Base-by-base conservation (phyloP, 2,113 vertebrate species). In the Ochotona curzoniae region DNA sequence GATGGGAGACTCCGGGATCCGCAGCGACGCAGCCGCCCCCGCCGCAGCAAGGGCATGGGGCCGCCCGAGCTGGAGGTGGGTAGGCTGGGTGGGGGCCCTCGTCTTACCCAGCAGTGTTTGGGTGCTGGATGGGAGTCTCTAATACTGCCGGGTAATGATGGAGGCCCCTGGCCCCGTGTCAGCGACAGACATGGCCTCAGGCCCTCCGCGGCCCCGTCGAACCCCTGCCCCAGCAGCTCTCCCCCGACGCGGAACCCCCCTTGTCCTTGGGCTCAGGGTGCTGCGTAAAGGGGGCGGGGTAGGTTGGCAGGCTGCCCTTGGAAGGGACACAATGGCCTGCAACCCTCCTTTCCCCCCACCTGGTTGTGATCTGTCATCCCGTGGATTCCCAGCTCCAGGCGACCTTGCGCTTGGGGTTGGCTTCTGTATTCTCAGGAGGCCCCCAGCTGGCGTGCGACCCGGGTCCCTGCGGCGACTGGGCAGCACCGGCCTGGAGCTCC, bases 81-180 rank as follows among this genome's bases (percentile, higher is more conserved):
- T 38, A 57, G 92, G 54, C 28, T 92, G 97, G 96, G 95, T 69
- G 75, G 94, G 96, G 95, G 95, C 90, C 97, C 93, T 69, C 97
- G 91, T 97, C 97, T 97, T 97, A 97, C 97, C 97, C 96, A 74
- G 97, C 90, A 97, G 97, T 97, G 96, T 97, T 97, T 96, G 97
- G 95, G 96, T 97, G 97, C 96, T 90, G 91, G 30, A 71, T 80
- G 91, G 91, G 89, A 96, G 92, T 97, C 97, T 97, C 96, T 97
- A 97, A 97, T 97, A 97, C 97, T 97, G 97, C 97, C 95, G 97
- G 97, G 97, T 97, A 97, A 97, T 93, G 97, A 97, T 97, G 97
- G 97, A 97, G 97, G 95, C 95, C 97, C 79, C 89, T 49, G 89
- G 30, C 76, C 91, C 93, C 3, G 23, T 91, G 94, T 91, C 95